Evolutionary conservation across 2,888 invertebrate genomes (phyloP).

Genomic region (Parthenolecanium corni): DNA sequence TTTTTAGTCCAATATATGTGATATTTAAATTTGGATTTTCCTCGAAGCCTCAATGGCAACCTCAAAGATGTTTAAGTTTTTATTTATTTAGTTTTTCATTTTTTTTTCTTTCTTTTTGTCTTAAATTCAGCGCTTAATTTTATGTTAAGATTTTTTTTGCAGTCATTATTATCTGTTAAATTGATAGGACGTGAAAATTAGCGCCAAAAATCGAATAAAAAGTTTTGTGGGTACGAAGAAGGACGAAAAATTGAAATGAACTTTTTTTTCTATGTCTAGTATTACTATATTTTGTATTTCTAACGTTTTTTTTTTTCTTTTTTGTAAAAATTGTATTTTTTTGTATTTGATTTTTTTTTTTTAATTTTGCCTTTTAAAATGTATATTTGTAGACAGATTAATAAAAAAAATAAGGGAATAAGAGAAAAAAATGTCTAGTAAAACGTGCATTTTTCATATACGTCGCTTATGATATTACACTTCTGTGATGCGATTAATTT

Average conservation of each 20-base stretch:
- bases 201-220: background rate
- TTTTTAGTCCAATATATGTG: conserved; percentile 7
- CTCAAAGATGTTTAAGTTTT: background rate
- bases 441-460: too few relatives aligned
- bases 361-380: background rate
- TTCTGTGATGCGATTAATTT: background rate
- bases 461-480: background rate
- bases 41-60: background rate
- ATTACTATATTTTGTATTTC: background rate
- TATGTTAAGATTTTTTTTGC: background rate
- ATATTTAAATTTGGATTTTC: conserved; percentile 2
- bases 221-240: background rate
- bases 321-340: background rate
- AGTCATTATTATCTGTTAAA: conserved; percentile 1
- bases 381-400: too few relatives aligned
- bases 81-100: too few relatives aligned
- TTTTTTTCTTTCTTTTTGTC: background rate
- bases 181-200: background rate
- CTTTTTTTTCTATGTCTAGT: background rate
- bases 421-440: too few relatives aligned
- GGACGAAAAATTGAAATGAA: background rate
- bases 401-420: too few relatives aligned
- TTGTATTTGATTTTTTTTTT: background rate
- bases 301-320: too few relatives aligned
- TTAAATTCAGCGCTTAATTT: conserved; percentile 1